Conservation (phyloP, 2,113 vertebrate genomes). For the Lasiurus borealis region DNA sequence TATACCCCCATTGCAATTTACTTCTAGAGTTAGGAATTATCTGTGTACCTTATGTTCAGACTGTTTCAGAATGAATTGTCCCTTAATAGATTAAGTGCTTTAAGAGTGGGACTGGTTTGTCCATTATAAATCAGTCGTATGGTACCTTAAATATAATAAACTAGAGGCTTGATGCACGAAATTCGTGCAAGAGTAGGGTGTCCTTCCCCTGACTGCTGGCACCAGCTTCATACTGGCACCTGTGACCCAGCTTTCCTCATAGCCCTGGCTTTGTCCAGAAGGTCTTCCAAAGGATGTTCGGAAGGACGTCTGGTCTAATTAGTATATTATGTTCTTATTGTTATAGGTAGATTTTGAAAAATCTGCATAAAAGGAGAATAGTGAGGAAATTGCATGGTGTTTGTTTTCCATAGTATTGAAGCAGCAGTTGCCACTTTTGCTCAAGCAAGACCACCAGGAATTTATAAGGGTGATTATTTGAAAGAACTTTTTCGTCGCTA, state of each 20-base stretch:
- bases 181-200: too few relatives aligned
- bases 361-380: constrained; percentile 43
- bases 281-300: too few relatives aligned
- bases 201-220: too few relatives aligned
- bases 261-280: too few relatives aligned
- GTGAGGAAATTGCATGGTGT: constrained; percentile 68
- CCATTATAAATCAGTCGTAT: background rate
- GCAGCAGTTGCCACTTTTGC: constrained; percentile 96
- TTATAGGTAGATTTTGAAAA: constrained; percentile 51
- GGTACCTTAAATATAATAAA: background rate
- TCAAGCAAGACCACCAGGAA: constrained; percentile 95
- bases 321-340: constrained; percentile 3
- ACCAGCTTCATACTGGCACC: too few relatives aligned
- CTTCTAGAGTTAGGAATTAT: background rate
- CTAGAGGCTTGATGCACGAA: too few relatives aligned
- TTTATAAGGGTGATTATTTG: constrained; percentile 99
- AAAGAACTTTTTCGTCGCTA: constrained; percentile 98
- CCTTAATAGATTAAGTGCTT: constrained; percentile 30
- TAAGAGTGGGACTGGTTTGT: background rate
- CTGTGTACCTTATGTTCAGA: constrained; percentile 2
- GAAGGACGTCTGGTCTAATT: too few relatives aligned
- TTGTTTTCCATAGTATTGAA: constrained; percentile 91
- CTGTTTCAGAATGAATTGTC: constrained; percentile 23
- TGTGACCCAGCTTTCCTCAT: too few relatives aligned
- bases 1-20: background rate